Percentiles rank a stretch among this genome's conserved stretches.
Conservation (phyloP, 2,797 vertebrate genomes). For the Nasua narica region DNA sequence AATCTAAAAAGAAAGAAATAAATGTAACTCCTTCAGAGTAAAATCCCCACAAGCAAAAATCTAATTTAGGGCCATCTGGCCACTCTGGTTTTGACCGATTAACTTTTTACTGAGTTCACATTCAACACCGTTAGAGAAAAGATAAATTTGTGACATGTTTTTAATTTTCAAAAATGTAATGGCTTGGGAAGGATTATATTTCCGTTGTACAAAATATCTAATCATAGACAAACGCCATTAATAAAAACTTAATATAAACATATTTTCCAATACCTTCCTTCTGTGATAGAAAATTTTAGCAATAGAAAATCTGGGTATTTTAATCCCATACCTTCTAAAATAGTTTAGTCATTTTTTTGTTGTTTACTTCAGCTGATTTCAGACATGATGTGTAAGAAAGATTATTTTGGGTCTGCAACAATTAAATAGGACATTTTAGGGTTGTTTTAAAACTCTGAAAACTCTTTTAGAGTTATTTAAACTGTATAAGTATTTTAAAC, state of each 20-base stretch:
- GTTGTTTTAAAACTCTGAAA: slow-evolving; percentile 24
- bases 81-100: neutral
- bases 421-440: neutral
- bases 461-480: neutral
- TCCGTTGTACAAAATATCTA: slow-evolving; percentile 17
- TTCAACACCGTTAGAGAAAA: neutral
- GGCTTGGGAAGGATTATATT: neutral
- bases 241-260: slow-evolving; percentile 7
- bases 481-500: neutral
- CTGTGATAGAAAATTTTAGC: neutral
- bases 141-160: neutral
- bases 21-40: neutral
- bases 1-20: neutral
- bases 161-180: slow-evolving; percentile 35
- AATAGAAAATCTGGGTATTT: neutral
- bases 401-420: neutral
- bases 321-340: slow-evolving; percentile 17
- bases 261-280: neutral
- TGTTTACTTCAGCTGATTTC: neutral
- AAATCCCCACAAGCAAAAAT: neutral
- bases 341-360: neutral
- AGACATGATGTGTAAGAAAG: neutral
- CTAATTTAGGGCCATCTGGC: neutral
- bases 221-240: neutral
- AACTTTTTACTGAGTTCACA: neutral